Percentiles rank a stretch among this genome's conserved stretches.
Conservation (phyloP, 2,888 invertebrate species). For the Schizotus pectinicornis region DNA sequence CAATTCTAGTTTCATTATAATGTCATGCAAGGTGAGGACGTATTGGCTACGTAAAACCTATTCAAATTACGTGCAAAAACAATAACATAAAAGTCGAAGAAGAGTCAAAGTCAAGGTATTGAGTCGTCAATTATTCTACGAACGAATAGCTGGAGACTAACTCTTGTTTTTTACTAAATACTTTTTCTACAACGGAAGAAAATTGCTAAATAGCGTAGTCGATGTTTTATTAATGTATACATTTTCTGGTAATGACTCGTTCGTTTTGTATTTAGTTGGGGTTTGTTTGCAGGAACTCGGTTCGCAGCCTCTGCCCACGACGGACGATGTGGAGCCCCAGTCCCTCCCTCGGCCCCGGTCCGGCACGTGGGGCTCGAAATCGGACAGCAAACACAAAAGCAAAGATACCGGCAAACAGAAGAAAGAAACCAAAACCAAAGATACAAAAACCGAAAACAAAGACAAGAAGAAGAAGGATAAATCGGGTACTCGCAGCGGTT, state of each 20-base stretch:
- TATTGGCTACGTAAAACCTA: background rate
- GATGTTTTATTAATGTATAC: no score
- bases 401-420: constrained; percentile 39
- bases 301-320: constrained; percentile 65
- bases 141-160: background rate
- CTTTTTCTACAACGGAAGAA: no score
- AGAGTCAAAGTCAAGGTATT: no score
- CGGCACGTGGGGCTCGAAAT: constrained; percentile 66
- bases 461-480: constrained; percentile 49
- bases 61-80: background rate
- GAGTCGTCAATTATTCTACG: background rate
- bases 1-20: background rate
- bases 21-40: constrained; percentile 10
- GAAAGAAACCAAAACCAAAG: constrained; percentile 39
- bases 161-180: no score
- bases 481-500: constrained; percentile 56
- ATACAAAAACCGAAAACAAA: constrained; percentile 43
- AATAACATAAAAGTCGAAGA: no score
- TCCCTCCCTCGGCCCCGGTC: constrained; percentile 65
- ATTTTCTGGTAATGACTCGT: no score
- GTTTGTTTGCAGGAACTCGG: constrained; percentile 63
- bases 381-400: constrained; percentile 44
- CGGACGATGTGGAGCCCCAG: constrained; percentile 58
- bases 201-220: no score
- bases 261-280: background rate